These are phyloP conservation scores for Oceanodroma leucorhoa DNA, from an alignment of 2,797 vertebrate species.

Conservation along the genomic window DNA sequence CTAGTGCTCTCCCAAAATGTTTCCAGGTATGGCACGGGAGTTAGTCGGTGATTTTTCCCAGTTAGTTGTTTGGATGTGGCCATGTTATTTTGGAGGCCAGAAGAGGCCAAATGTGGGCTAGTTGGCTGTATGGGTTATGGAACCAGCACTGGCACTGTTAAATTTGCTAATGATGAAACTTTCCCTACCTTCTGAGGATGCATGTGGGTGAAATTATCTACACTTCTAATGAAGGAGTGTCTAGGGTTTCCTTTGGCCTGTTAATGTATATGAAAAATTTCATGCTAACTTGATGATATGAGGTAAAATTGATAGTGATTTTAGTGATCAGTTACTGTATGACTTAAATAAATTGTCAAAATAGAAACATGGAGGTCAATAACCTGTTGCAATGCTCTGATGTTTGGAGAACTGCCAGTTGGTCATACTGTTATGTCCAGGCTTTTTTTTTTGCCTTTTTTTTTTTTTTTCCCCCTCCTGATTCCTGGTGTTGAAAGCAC, in stretches of 20 bases:
- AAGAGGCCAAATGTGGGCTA: background rate
- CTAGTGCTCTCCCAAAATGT: background rate
- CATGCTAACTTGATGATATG: background rate
- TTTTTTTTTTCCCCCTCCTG: too few species aligned
- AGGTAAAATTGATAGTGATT: background rate
- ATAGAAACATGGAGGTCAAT: background rate
- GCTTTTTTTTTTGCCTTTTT: fast-evolving
- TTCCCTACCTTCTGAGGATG: background rate
- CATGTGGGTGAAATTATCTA: background rate
- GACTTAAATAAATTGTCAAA: background rate
- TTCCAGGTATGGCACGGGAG: background rate
- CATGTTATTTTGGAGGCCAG: background rate
- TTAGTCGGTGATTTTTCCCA: background rate
- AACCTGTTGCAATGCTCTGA: background rate
- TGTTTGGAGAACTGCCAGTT: background rate
- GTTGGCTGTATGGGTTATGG: background rate
- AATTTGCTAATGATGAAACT: background rate
- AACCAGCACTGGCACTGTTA: background rate
- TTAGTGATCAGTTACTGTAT: background rate
- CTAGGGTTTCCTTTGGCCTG: background rate
- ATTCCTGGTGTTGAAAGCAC: background rate
- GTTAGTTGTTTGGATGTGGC: background rate
- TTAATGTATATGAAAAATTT: background rate
- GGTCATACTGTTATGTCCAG: background rate
- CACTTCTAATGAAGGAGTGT: background rate